Evolutionary conservation across 2,113 vertebrate genomes (phyloP).

Genomic region (Neopipo cinnamomea): DNA sequence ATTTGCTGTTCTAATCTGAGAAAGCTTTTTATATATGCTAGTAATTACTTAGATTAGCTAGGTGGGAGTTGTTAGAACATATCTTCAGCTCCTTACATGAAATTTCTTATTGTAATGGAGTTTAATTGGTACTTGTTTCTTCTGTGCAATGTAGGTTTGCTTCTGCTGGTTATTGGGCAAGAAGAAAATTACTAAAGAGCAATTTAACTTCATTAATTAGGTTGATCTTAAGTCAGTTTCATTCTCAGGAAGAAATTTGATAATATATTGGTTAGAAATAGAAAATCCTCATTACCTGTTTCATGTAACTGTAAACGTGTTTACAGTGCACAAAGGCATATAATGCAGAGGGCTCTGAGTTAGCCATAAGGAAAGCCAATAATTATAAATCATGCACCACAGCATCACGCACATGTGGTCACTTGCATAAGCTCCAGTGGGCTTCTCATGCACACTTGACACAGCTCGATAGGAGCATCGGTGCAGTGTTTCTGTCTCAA

Average conservation of each 20-base stretch:
- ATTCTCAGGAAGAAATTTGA: neutral
- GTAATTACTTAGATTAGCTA: neutral
- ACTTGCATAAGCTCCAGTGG: neutral
- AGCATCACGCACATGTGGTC: neutral
- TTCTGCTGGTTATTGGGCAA: constrained; percentile 24
- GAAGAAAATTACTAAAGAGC: neutral
- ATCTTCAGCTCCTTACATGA: neutral
- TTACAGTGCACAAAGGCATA: neutral
- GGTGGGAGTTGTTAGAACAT: neutral
- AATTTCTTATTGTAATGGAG: neutral
- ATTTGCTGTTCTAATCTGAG: neutral
- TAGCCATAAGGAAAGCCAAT: neutral
- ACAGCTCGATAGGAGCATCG: neutral
- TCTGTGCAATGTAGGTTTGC: neutral
- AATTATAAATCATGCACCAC: neutral
- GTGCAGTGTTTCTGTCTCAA: neutral
- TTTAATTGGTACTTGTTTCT: constrained; percentile 11
- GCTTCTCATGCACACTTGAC: neutral
- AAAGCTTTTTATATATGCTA: neutral
- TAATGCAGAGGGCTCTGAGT: neutral
- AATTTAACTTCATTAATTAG: neutral
- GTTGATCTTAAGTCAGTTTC: neutral
- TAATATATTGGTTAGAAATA: neutral
- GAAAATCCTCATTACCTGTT: neutral
- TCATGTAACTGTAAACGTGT: neutral